These are phyloP conservation scores for Alces alces DNA, from an alignment of 2,113 vertebrate species.

Conservation along the genomic window DNA sequence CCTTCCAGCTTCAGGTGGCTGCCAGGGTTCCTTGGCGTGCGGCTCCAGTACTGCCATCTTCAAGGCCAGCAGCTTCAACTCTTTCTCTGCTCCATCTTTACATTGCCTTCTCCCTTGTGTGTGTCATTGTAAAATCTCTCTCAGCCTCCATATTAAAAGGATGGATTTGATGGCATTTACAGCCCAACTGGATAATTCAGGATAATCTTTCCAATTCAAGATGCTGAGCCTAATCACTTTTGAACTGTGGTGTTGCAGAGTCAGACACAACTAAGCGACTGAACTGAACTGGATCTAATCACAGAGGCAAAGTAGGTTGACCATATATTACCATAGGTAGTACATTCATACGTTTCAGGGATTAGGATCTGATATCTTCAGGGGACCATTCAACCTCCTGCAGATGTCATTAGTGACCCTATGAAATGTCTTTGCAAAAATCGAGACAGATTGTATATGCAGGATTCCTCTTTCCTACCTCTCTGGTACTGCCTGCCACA, in stretches of 20 bases:
- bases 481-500: neutral
- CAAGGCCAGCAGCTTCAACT: neutral
- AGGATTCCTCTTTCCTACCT: neutral
- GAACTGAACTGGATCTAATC: neutral
- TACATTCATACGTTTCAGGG: neutral
- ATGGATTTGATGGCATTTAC: neutral
- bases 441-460: neutral
- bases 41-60: neutral
- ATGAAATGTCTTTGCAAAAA: constrained; percentile 12
- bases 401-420: neutral
- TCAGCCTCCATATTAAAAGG: neutral
- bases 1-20: neutral
- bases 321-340: neutral
- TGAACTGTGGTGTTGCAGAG: neutral
- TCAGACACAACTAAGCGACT: fast-evolving
- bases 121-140: neutral
- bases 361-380: neutral
- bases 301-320: neutral
- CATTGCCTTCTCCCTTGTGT: neutral
- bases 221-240: neutral
- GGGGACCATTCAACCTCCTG: neutral
- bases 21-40: neutral
- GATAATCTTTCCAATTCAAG: neutral
- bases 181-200: neutral
- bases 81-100: neutral